Percentiles rank a stretch among this genome's conserved stretches.
These are phyloP conservation scores for Bicyclus anynana DNA, from an alignment of 1,140 invertebrate species.

Conservation along the genomic window DNA sequence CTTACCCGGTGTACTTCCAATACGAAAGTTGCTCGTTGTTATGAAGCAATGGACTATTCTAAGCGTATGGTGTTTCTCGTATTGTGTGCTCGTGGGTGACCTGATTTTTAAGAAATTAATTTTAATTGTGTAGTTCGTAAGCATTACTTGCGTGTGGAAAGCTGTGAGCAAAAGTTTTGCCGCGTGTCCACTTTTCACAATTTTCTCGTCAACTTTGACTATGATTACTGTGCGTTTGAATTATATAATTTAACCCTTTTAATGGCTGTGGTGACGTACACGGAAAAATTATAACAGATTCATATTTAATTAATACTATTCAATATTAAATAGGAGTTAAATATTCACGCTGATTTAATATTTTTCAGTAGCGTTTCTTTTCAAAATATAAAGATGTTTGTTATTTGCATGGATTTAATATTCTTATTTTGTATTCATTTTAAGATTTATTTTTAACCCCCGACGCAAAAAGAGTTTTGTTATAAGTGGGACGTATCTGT, in stretches of 20 bases:
- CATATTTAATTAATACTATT: background rate
- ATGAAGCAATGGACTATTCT: conserved; percentile 45
- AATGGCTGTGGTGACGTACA: background rate
- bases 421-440: too few species aligned
- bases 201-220: conserved; percentile 45
- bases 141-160: conserved; percentile 32
- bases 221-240: conserved; percentile 32
- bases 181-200: conserved; percentile 27
- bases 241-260: conserved; percentile 6
- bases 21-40: conserved; percentile 10
- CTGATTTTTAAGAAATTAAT: conserved; percentile 22
- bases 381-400: too few species aligned
- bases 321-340: too few species aligned
- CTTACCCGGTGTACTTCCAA: background rate
- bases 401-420: too few species aligned
- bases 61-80: conserved; percentile 46
- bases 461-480: too few species aligned
- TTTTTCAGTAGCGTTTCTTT: too few species aligned
- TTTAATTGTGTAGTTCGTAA: conserved; percentile 12
- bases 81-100: conserved; percentile 55
- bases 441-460: too few species aligned
- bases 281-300: background rate
- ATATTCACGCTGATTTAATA: too few species aligned
- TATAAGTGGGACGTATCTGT: too few species aligned
- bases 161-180: conserved; percentile 11